Conservation (phyloP, 2,797 vertebrate genomes). For the Chloroceryle inda region DNA sequence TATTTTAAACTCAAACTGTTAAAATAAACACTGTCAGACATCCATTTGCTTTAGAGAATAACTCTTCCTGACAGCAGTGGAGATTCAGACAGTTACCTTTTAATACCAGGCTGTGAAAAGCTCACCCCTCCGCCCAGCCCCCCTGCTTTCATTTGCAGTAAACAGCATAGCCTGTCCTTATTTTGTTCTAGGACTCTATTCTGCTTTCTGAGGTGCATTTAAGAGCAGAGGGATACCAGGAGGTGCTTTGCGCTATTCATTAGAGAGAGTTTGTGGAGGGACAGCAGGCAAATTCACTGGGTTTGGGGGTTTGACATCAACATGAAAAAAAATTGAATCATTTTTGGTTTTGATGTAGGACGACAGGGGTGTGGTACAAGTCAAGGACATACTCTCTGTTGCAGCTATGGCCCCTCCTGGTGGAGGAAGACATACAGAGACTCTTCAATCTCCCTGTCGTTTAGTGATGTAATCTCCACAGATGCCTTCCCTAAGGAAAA, state of each 20-base stretch:
- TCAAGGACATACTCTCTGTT: slow-evolving; percentile 76
- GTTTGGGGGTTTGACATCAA: not conserved
- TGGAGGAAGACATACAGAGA: slow-evolving; percentile 72
- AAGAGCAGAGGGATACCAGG: slow-evolving; percentile 22
- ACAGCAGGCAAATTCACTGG: slow-evolving; percentile 4
- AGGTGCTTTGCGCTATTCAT: slow-evolving; percentile 46
- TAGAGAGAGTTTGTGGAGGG: slow-evolving; percentile 25
- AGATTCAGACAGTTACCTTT: slow-evolving; percentile 74
- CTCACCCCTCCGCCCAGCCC: not conserved
- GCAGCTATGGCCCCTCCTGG: slow-evolving; percentile 82
- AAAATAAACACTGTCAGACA: slow-evolving; percentile 67
- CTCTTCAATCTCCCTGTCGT: not conserved
- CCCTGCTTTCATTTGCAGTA: slow-evolving; percentile 63
- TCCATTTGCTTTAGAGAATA: slow-evolving; percentile 74
- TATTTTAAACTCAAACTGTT: slow-evolving; percentile 46
- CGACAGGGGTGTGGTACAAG: slow-evolving; percentile 38
- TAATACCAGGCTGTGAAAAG: slow-evolving; percentile 70
- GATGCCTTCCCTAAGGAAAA: slow-evolving; percentile 11
- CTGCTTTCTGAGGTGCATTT: slow-evolving; percentile 60
- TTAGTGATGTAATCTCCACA: not conserved
- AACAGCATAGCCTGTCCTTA: slow-evolving; percentile 37
- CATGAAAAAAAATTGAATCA: slow-evolving; percentile 45
- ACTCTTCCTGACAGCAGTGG: slow-evolving; percentile 66
- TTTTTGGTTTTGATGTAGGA: slow-evolving; percentile 68
- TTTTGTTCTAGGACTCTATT: slow-evolving; percentile 29